Percentiles rank a stretch among this genome's conserved stretches.
Evolutionary conservation across 1,140 invertebrate genomes (phyloP).

Genomic region (Coptotermes formosanus): DNA sequence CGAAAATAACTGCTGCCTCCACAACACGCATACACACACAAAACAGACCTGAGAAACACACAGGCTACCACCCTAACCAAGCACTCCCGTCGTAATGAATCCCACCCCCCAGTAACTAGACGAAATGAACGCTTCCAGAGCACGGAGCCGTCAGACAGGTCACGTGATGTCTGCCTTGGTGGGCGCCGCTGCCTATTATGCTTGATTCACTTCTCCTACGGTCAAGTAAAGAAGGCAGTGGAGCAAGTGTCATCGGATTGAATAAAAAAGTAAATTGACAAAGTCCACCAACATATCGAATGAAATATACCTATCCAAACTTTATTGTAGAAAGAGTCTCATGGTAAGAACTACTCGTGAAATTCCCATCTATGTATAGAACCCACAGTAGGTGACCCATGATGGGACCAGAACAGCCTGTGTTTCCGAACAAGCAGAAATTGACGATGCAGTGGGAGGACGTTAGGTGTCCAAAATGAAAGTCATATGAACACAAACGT

Average conservation of each 20-base stretch:
- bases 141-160: constrained; percentile 23
- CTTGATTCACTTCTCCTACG: background rate
- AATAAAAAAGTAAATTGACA: no score
- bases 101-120: background rate
- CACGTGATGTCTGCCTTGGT: constrained; percentile 21
- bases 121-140: constrained; percentile 17
- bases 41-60: background rate
- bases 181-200: background rate
- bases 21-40: background rate
- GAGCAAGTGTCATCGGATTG: background rate
- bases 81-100: background rate
- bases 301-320: no score
- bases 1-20: background rate
- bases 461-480: no score
- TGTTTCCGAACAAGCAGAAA: no score
- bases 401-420: no score
- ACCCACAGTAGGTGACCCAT: no score
- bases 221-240: constrained; percentile 4
- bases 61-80: background rate
- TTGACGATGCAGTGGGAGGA: no score
- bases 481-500: no score
- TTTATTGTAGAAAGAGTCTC: no score
- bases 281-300: no score
- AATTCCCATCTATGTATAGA: no score
- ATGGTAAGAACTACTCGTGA: no score